phyloP scores from a whole-genome alignment of 2,797 vertebrate species.

The Chelon labrosus region DNA sequence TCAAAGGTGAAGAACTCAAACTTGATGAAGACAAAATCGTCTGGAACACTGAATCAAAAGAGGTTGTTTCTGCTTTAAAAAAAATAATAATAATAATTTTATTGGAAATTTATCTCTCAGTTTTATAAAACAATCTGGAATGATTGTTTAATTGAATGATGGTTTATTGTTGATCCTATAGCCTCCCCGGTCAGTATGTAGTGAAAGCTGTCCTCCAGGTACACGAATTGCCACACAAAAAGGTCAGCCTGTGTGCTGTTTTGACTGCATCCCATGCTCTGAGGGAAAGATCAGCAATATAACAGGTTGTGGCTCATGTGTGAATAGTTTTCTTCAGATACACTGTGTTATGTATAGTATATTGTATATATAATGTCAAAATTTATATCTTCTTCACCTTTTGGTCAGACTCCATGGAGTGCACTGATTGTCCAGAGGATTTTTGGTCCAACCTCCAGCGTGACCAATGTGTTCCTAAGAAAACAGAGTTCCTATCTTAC shows the following conservation, averaged over 20 bases:
- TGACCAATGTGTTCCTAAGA: slow-evolving; percentile 74
- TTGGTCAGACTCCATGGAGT: slow-evolving; percentile 74
- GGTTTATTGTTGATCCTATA: neutral
- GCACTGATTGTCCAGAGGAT: slow-evolving; percentile 70
- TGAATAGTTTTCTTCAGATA: neutral
- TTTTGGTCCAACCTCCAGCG: slow-evolving; percentile 61
- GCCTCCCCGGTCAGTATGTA: slow-evolving; percentile 78
- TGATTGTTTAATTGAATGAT: too few relatives aligned
- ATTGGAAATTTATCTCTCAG: too few relatives aligned
- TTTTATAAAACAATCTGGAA: too few relatives aligned
- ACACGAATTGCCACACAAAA: slow-evolving; percentile 68
- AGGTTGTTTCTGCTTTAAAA: slow-evolving; percentile 18
- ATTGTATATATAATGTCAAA: too few relatives aligned
- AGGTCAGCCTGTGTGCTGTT: slow-evolving; percentile 79
- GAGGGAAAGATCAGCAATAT: slow-evolving; percentile 77
- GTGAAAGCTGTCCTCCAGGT: slow-evolving; percentile 75
- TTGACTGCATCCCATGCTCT: slow-evolving; percentile 78
- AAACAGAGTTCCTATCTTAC: slow-evolving; percentile 78
- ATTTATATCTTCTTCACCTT: neutral
- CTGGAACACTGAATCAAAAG: slow-evolving; percentile 70
- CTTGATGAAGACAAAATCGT: slow-evolving; percentile 70
- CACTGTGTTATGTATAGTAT: too few relatives aligned
- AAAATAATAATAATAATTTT: too few relatives aligned
- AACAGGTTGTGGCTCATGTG: slow-evolving; percentile 55
- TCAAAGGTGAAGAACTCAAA: slow-evolving; percentile 52